These are phyloP conservation scores for Crypturellus undulatus DNA, from an alignment of 2,113 vertebrate species.

Conservation along the genomic window DNA sequence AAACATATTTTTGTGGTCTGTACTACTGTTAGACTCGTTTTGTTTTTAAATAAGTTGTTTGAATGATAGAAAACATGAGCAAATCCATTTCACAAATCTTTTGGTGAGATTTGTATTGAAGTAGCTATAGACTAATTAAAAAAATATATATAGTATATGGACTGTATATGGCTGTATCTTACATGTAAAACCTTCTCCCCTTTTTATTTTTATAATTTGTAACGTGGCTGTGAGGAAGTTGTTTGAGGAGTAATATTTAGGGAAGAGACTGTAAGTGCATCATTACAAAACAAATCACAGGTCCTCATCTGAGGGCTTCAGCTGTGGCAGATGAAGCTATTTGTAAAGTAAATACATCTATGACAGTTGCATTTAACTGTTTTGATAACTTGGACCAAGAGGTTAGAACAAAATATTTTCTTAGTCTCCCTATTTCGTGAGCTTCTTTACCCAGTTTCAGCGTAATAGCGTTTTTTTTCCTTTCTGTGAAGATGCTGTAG, in stretches of 20 bases:
- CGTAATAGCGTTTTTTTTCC: not conserved
- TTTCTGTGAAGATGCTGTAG: not conserved
- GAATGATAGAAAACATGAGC: rapidly evolving
- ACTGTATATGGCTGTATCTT: not conserved
- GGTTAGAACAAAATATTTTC: not conserved
- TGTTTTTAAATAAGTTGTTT: not conserved
- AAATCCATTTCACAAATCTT: not conserved
- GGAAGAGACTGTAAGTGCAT: constrained; percentile 1
- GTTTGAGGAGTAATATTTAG: not conserved
- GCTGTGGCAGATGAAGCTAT: not conserved
- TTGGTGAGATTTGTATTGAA: not conserved
- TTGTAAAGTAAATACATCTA: not conserved
- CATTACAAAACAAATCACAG: constrained; percentile 29
- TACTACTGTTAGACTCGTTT: not conserved
- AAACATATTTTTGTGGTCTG: not conserved
- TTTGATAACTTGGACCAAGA: not conserved
- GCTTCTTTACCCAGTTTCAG: not conserved
- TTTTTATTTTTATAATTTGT: not conserved
- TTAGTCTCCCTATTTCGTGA: not conserved
- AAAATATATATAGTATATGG: not conserved
- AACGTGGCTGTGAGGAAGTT: not conserved
- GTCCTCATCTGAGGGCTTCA: constrained; percentile 3
- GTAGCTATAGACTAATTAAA: not conserved
- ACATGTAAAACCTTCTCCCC: not conserved
- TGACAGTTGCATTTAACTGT: not conserved